These are phyloP conservation scores for Stenurella melanura DNA, from an alignment of 2,888 invertebrate genomes.

Conservation along the genomic window DNA sequence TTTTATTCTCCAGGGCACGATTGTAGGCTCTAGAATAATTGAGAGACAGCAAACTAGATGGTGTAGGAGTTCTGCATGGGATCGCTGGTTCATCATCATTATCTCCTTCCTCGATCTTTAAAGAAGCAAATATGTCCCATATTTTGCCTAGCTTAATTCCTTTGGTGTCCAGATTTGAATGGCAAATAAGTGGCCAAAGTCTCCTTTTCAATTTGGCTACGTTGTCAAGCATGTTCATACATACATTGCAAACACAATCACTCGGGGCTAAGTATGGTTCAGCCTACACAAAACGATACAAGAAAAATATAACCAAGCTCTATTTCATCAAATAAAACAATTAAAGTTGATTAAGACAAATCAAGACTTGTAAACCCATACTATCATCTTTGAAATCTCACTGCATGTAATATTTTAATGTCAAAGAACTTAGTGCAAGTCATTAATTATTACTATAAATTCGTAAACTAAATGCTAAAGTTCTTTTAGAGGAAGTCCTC, in stretches of 20 bases:
- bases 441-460: too few relatives aligned
- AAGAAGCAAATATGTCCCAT: constrained; percentile 51
- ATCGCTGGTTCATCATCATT: constrained; percentile 31
- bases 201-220: constrained; percentile 53
- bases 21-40: constrained; percentile 45
- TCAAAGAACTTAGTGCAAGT: too few relatives aligned
- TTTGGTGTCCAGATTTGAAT: constrained; percentile 46
- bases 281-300: constrained; percentile 43
- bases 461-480: too few relatives aligned
- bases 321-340: too few relatives aligned
- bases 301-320: constrained; percentile 15
- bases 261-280: constrained; percentile 47
- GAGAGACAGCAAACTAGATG: constrained; percentile 35
- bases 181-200: constrained; percentile 53
- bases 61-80: constrained; percentile 43
- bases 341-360: too few relatives aligned
- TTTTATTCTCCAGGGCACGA: constrained; percentile 39
- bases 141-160: constrained; percentile 51
- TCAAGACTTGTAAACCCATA: too few relatives aligned
- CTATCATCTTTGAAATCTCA: too few relatives aligned
- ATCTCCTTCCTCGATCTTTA: constrained; percentile 48
- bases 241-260: constrained; percentile 56
- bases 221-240: constrained; percentile 57
- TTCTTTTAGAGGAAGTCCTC: too few relatives aligned
- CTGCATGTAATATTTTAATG: too few relatives aligned